Conservation (phyloP, 2,113 vertebrate species). For the Amia ocellicauda region DNA sequence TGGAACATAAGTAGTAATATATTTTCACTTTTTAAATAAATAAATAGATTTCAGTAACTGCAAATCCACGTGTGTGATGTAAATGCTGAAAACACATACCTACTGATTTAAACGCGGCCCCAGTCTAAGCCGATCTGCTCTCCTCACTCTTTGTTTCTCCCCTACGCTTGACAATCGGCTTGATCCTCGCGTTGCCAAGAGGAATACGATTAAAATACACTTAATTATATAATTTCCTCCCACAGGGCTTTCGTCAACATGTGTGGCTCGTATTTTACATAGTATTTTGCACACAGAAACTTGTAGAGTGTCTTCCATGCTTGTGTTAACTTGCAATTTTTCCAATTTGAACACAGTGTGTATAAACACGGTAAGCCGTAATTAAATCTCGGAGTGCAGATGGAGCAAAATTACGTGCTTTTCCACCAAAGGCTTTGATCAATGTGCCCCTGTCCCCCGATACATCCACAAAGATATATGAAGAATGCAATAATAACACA, state of each 20-base stretch:
- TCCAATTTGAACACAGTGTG: slow-evolving; percentile 54
- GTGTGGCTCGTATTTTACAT: slow-evolving; percentile 61
- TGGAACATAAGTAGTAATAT: too few relatives aligned
- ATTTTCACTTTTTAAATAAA: neutral
- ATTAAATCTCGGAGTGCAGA: slow-evolving; percentile 42
- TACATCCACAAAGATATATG: slow-evolving; percentile 45
- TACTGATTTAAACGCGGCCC: slow-evolving; percentile 44
- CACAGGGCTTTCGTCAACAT: slow-evolving; percentile 52
- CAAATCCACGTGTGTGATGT: neutral
- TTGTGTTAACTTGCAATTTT: slow-evolving; percentile 56
- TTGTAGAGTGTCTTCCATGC: slow-evolving; percentile 45
- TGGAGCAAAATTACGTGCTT: slow-evolving; percentile 46
- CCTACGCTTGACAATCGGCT: slow-evolving; percentile 40
- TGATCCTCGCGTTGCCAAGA: slow-evolving; percentile 48
- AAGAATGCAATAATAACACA: slow-evolving; percentile 61
- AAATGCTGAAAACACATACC: slow-evolving; percentile 8
- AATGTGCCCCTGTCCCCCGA: slow-evolving; percentile 33
- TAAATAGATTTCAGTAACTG: slow-evolving; percentile 26
- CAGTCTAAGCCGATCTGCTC: neutral
- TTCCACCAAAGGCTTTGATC: slow-evolving; percentile 45
- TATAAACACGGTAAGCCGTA: slow-evolving; percentile 47
- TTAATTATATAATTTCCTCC: slow-evolving; percentile 53
- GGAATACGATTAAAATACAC: slow-evolving; percentile 54
- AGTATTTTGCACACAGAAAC: slow-evolving; percentile 50
- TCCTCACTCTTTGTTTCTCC: slow-evolving; percentile 36